These are phyloP conservation scores for Kuschelorhynchus macadamiae DNA, from an alignment of 2,888 invertebrate genomes.

Conservation along the genomic window DNA sequence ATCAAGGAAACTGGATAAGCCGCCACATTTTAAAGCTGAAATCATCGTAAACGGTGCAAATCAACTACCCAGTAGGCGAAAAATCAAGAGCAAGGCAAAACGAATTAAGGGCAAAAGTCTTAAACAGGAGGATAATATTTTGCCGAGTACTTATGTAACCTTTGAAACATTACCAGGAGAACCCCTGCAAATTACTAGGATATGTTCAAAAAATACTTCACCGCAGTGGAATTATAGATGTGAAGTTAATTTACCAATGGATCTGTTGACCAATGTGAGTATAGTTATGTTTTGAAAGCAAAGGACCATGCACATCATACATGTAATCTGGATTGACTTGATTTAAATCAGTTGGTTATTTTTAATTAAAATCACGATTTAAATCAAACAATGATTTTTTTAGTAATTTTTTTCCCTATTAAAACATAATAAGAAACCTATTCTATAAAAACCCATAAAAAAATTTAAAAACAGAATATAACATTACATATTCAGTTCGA, in stretches of 20 bases:
- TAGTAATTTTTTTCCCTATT: too few species aligned
- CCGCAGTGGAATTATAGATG: slow-evolving; percentile 73
- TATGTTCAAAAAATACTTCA: slow-evolving; percentile 70
- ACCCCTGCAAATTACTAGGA: slow-evolving; percentile 68
- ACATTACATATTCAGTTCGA: too few species aligned
- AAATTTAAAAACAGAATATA: too few species aligned
- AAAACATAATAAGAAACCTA: too few species aligned
- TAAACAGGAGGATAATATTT: slow-evolving; percentile 65
- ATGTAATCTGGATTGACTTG: too few species aligned
- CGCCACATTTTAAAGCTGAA: slow-evolving; percentile 68
- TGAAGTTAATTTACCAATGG: slow-evolving; percentile 69
- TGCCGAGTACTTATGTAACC: slow-evolving; percentile 75
- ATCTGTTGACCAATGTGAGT: slow-evolving; percentile 60
- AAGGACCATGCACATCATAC: too few species aligned
- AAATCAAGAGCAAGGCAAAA: slow-evolving; percentile 62
- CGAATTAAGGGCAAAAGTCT: slow-evolving; percentile 58
- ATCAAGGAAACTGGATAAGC: slow-evolving; percentile 18
- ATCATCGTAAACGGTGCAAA: slow-evolving; percentile 73
- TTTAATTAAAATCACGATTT: too few species aligned
- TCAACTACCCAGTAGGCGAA: slow-evolving; percentile 70
- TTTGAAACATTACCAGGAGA: slow-evolving; percentile 70
- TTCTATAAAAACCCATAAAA: too few species aligned
- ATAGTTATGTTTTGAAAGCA: not conserved
- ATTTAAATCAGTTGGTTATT: too few species aligned
- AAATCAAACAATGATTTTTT: too few species aligned